Percentiles rank a stretch among this genome's conserved stretches.
These are phyloP conservation scores for Microcebus lehilahytsara DNA, from an alignment of 2,113 vertebrate species.

Conservation along the genomic window DNA sequence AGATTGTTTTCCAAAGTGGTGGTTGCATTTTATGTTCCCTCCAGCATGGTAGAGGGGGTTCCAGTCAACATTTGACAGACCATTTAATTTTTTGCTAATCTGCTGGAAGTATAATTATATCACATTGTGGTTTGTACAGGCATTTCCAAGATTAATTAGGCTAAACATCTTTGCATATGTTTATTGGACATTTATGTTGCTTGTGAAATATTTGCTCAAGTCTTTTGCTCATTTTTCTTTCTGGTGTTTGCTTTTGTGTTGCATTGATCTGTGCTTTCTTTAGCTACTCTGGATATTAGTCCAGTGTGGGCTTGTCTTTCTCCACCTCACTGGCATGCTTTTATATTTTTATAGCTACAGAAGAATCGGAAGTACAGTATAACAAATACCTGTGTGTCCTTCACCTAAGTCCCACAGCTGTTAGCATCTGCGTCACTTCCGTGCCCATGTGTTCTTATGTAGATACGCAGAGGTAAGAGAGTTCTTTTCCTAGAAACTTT, in stretches of 20 bases:
- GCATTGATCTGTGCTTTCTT: background rate
- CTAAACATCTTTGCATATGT: slow-evolving; percentile 32
- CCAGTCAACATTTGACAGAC: slow-evolving; percentile 5
- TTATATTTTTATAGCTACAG: background rate
- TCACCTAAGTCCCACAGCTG: background rate
- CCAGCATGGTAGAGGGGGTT: background rate
- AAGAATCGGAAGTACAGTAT: background rate
- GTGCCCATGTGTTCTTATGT: background rate
- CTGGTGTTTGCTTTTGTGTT: slow-evolving; percentile 6
- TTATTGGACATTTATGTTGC: slow-evolving; percentile 26
- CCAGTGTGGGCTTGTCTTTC: background rate
- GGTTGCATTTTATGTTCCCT: background rate
- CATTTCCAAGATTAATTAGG: slow-evolving; percentile 32
- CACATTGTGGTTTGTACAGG: slow-evolving; percentile 18
- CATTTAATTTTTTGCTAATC: slow-evolving; percentile 41
- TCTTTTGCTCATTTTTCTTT: slow-evolving; percentile 40
- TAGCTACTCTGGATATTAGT: background rate
- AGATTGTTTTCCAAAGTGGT: background rate
- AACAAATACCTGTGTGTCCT: background rate
- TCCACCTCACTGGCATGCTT: background rate
- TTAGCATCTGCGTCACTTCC: background rate
- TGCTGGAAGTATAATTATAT: background rate
- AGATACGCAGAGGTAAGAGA: background rate
- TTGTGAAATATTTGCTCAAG: slow-evolving; percentile 4
- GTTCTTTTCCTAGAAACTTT: background rate